Conservation (phyloP, 2,888 invertebrate species). For the Magallana nippona region DNA sequence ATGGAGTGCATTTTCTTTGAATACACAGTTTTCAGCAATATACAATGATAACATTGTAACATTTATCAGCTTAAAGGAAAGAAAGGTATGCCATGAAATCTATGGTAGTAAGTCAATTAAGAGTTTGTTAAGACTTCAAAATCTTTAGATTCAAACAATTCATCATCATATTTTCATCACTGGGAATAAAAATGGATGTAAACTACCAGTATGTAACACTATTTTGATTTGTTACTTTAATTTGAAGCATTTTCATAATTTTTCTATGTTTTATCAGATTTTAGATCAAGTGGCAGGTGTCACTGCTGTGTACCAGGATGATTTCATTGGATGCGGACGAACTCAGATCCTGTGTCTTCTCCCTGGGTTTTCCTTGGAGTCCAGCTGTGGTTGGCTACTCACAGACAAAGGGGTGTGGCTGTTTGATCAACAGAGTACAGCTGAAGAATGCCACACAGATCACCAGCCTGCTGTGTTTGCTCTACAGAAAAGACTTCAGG, state of each 20-base stretch:
- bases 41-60: neutral
- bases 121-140: too few relatives aligned
- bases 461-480: neutral
- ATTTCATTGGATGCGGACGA: neutral
- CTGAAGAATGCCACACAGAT: neutral
- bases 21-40: neutral
- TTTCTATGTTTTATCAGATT: neutral
- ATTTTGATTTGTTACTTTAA: too few relatives aligned
- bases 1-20: neutral
- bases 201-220: too few relatives aligned
- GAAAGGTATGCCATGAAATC: neutral
- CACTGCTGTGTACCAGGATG: neutral
- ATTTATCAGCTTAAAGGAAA: conserved; percentile 16
- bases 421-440: neutral
- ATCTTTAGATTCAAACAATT: too few relatives aligned
- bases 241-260: too few relatives aligned
- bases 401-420: conserved; percentile 17
- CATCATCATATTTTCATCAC: too few relatives aligned
- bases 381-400: conserved; percentile 3
- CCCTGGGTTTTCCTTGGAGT: neutral
- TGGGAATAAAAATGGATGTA: too few relatives aligned
- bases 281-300: neutral
- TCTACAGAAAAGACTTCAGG: conserved; percentile 19
- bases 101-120: too few relatives aligned
- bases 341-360: neutral